Conservation (phyloP, 2,888 invertebrate species). For the Hypomecis punctinalis region DNA sequence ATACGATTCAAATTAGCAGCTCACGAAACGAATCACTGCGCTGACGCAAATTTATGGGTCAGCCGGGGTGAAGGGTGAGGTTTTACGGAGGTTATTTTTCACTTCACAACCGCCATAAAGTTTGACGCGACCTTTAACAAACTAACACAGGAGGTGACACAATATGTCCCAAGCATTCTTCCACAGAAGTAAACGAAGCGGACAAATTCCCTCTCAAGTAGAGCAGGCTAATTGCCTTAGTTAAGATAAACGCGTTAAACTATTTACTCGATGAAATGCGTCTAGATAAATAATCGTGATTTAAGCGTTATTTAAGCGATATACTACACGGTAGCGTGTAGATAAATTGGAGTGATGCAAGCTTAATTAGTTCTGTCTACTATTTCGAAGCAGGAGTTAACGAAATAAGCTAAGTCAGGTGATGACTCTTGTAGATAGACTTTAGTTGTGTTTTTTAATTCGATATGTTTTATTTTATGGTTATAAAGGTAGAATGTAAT, state of each 20-base stretch:
- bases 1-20: no score
- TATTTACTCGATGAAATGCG: conserved; percentile 46
- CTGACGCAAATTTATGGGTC: no score
- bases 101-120: no score
- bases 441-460: no score
- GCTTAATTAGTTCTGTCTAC: conserved; percentile 42
- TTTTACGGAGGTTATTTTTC: neutral
- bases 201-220: conserved; percentile 48
- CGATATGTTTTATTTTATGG: no score
- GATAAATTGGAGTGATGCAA: conserved; percentile 37
- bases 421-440: no score
- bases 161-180: conserved; percentile 15
- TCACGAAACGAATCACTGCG: no score
- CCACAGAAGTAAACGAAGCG: conserved; percentile 6
- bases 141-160: neutral
- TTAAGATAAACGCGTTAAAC: conserved; percentile 51
- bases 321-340: conserved; percentile 33
- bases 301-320: conserved; percentile 51
- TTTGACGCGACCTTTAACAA: no score
- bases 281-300: conserved; percentile 48
- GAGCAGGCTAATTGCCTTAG: conserved; percentile 51
- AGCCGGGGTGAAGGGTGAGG: no score
- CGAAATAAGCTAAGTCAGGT: conserved; percentile 1
- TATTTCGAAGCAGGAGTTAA: conserved; percentile 6
- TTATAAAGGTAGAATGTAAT: no score